Evolutionary conservation across 2,797 vertebrate genomes (phyloP).

Genomic region (Halcyon leucocephala): DNA sequence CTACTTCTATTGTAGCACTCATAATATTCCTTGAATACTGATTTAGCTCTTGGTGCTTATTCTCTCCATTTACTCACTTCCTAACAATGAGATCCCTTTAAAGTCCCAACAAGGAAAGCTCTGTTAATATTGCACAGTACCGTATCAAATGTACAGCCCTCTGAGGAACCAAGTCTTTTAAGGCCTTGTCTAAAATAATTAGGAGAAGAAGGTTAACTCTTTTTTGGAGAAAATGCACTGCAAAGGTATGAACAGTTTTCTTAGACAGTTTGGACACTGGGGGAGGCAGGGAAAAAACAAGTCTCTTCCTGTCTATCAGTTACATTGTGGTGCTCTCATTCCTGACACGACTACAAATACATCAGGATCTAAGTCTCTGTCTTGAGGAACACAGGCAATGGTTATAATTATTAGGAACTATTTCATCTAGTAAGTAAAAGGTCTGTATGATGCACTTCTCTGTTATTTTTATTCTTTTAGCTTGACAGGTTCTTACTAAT

Average conservation of each 20-base stretch:
- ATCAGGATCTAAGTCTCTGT: background rate
- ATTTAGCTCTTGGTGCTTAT: background rate
- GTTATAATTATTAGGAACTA: background rate
- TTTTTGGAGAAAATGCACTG: background rate
- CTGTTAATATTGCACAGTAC: background rate
- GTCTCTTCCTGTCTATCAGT: background rate
- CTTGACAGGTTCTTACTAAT: background rate
- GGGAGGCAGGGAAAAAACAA: background rate
- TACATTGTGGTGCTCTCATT: background rate
- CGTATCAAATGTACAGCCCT: background rate
- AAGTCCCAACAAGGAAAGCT: background rate
- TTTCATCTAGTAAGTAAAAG: background rate
- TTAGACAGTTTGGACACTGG: background rate
- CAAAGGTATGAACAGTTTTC: background rate
- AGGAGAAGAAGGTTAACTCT: background rate
- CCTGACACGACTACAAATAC: background rate
- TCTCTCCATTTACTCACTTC: background rate
- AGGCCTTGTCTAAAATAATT: background rate
- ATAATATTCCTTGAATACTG: background rate
- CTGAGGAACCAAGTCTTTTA: background rate
- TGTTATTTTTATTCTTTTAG: background rate
- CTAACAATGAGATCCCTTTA: background rate
- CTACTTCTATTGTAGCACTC: background rate
- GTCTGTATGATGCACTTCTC: background rate
- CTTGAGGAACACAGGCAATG: background rate